Percentiles rank a stretch among this genome's conserved stretches.
Conservation (phyloP, 2,797 vertebrate species). For the Schizothorax lantsangensis region DNA sequence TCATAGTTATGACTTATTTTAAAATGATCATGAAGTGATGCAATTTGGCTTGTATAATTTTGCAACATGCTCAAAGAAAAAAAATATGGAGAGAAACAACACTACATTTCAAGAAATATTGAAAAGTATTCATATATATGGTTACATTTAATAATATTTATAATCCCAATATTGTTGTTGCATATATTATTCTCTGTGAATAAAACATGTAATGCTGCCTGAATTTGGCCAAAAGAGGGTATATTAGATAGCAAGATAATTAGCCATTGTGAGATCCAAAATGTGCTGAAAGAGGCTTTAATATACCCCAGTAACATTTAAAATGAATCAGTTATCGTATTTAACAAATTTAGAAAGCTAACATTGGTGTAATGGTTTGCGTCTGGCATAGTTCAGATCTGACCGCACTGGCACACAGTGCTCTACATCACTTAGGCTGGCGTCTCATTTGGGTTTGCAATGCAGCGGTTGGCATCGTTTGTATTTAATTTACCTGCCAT, state of each 20-base stretch:
- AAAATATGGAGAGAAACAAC: neutral
- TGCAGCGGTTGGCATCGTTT: neutral
- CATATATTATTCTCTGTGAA: neutral
- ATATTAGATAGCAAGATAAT: neutral
- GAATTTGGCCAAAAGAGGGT: neutral
- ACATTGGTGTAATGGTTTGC: neutral
- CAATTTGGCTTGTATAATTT: neutral
- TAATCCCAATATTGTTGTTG: neutral
- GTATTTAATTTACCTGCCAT: slow-evolving; percentile 1
- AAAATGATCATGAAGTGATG: neutral
- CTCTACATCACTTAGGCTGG: neutral
- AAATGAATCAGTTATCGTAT: neutral
- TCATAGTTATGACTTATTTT: neutral
- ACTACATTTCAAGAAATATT: neutral
- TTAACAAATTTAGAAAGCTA: neutral
- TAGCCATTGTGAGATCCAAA: neutral
- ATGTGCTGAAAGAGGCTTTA: neutral
- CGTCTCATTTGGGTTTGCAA: neutral
- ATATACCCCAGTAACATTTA: neutral
- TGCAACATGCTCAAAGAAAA: neutral
- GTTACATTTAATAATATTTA: neutral
- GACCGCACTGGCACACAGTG: neutral
- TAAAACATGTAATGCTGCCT: neutral
- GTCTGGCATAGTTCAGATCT: neutral
- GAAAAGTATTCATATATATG: neutral